A percentile compares a stretch with the other conserved stretches of the same genome.
These are phyloP conservation scores for Sphaeramia orbicularis DNA, from an alignment of 2,797 vertebrate species.

Conservation along the genomic window DNA sequence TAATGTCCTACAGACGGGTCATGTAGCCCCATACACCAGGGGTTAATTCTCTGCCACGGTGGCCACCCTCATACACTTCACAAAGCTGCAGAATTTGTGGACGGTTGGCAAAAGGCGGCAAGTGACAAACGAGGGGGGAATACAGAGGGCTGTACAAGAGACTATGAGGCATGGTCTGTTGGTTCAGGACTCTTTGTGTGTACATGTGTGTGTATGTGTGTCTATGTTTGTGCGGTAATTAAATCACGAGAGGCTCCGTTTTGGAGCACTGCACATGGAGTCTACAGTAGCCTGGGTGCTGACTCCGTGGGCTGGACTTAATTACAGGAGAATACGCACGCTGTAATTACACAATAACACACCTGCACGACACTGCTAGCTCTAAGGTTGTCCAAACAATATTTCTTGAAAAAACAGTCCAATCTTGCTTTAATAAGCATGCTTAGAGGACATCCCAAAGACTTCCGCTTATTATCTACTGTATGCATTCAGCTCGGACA, in stretches of 20 bases:
- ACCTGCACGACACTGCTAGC: constrained; percentile 53
- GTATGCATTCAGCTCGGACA: constrained; percentile 17
- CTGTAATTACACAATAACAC: constrained; percentile 70
- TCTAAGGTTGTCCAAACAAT: constrained; percentile 53
- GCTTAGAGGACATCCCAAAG: constrained; percentile 41
- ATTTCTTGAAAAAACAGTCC: constrained; percentile 45
- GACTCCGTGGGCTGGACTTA: constrained; percentile 63
- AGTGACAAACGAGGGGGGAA: constrained; percentile 55
- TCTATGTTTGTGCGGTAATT: constrained; percentile 61
- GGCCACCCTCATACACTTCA: constrained; percentile 29
- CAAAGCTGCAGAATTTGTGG: constrained; percentile 38
- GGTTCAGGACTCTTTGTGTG: constrained; percentile 22
- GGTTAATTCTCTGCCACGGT: constrained; percentile 57
- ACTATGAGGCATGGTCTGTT: constrained; percentile 35
- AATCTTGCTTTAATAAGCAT: constrained; percentile 31
- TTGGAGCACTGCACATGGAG: constrained; percentile 51
- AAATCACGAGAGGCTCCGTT: constrained; percentile 65
- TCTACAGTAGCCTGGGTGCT: constrained; percentile 37
- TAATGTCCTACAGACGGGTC: constrained; percentile 61
- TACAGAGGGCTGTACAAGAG: constrained; percentile 25
- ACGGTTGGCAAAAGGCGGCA: constrained; percentile 39
- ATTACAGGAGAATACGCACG: constrained; percentile 65
- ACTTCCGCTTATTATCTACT: constrained; percentile 42
- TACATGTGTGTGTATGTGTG: constrained; percentile 13
- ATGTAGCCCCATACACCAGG: constrained; percentile 30